Evolutionary conservation across 2,888 invertebrate species (phyloP), one percentile per base, ranked within the genome.

Genomic region (Lycaena phlaeas): DNA sequence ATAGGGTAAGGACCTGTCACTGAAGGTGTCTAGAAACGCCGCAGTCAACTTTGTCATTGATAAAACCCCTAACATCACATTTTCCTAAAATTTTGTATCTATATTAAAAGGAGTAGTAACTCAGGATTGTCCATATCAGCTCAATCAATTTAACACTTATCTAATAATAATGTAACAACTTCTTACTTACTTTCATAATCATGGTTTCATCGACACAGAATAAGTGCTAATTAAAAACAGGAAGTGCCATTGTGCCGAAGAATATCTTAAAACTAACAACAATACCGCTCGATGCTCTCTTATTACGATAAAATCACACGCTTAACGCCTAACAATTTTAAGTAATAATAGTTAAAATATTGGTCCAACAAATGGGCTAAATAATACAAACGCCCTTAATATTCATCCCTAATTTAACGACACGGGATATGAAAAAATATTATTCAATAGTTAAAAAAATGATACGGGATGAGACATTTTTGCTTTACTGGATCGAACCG

Each of bases 311-410:
- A 81, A 82, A 84, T 84, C 84, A 84, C 84, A 82, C 84, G 74
- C 84, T 84, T 84, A 84, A 82, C 78, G 68, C 71, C 84, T 84
- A 84, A 84, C 84, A 84, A 84, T 84, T 82, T 82, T 82, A 81
- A 81, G 82, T 82, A 81, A 82, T 79, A 79, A 79, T 82, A 82
- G 81, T 82, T 79, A 82, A 84, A 84, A 84, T 84, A 84, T 84
- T 84, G 84, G 84, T 84, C 84, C 84, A 84, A 84, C 84, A 84
- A 82, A 84, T 84, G 84, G 84, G 84, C 84, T 82, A 82, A 84
- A 84, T 84, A 84, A 84, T 84, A 84, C 84, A 81, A 81, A 82
- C 77, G 82, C 84, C 84, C 84, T 77, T 77, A 84, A 81, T 84
- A 82, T 81, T 79, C 82, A 81, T 82, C 82, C 84, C 82, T 79